Conservation (phyloP, 1,140 invertebrate genomes). For the Cheumatopsyche charites region DNA sequence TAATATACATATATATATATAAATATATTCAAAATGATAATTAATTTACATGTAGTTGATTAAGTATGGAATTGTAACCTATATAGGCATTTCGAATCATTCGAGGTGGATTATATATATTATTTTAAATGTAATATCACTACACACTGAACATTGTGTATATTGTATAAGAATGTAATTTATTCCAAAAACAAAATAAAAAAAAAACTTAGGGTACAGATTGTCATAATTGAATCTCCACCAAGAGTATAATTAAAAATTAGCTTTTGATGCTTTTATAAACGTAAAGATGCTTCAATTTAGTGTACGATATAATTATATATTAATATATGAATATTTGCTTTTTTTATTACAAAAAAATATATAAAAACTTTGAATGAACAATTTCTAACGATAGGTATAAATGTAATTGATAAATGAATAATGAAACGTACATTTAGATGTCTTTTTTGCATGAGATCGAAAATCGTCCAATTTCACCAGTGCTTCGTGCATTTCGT, state of each 20-base stretch:
- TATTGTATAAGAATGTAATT: constrained; percentile 34
- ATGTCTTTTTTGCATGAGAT: too few species aligned
- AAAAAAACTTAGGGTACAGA: constrained; percentile 29
- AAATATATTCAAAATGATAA: constrained; percentile 26
- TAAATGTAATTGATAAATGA: too few species aligned
- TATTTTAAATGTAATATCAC: constrained; percentile 26
- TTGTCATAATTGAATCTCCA: constrained; percentile 19
- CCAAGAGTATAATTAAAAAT: not conserved
- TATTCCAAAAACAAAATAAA: too few species aligned
- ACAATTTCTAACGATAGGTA: too few species aligned
- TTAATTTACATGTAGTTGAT: constrained; percentile 19
- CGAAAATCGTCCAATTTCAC: too few species aligned
- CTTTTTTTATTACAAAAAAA: too few species aligned
- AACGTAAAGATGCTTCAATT: not conserved
- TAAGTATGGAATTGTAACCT: constrained; percentile 29
- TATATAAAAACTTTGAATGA: too few species aligned
- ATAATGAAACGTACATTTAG: too few species aligned
- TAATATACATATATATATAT: not conserved
- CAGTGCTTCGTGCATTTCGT: too few species aligned
- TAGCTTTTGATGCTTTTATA: not conserved
- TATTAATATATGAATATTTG: too few species aligned
- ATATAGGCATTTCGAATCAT: constrained; percentile 3
- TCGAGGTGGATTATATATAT: constrained; percentile 13
- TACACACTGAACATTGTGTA: constrained; percentile 33
- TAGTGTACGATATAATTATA: not conserved